phyloP scores from a whole-genome alignment of 2,113 vertebrate species.

The Tichodroma muraria region DNA sequence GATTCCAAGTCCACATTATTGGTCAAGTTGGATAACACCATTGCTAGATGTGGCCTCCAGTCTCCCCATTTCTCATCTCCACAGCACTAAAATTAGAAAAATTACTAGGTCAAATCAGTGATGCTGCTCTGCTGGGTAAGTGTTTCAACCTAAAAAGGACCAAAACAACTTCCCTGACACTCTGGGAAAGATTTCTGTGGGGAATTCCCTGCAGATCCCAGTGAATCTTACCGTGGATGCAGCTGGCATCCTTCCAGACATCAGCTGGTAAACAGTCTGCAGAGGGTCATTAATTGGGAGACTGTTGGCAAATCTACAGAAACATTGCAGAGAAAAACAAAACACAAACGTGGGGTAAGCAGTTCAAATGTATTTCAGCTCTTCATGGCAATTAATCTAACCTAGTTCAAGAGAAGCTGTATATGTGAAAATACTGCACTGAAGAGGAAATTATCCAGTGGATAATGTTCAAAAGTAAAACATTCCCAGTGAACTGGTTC shows the following conservation, averaged over 20 bases:
- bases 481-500: neutral
- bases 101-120: neutral
- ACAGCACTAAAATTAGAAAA: conserved; percentile 79
- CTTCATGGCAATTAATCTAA: neutral
- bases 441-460: neutral
- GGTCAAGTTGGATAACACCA: conserved; percentile 95
- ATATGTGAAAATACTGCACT: neutral
- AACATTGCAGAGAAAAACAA: neutral
- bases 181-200: neutral
- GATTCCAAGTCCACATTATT: conserved; percentile 86
- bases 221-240: conserved; percentile 84
- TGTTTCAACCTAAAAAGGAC: neutral
- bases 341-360: neutral
- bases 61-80: conserved; percentile 99
- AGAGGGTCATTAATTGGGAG: conserved; percentile 97
- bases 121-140: neutral
- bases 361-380: neutral
- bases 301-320: conserved; percentile 92
- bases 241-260: conserved; percentile 97
- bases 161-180: neutral
- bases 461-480: neutral
- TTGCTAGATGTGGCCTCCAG: conserved; percentile 95
- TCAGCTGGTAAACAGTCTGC: conserved; percentile 97
- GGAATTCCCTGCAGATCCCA: neutral
- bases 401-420: neutral